A percentile compares a stretch with the other conserved stretches of the same genome.
phyloP scores from a whole-genome alignment of 1,140 invertebrate genomes.

The Leptinotarsa lineolata region DNA sequence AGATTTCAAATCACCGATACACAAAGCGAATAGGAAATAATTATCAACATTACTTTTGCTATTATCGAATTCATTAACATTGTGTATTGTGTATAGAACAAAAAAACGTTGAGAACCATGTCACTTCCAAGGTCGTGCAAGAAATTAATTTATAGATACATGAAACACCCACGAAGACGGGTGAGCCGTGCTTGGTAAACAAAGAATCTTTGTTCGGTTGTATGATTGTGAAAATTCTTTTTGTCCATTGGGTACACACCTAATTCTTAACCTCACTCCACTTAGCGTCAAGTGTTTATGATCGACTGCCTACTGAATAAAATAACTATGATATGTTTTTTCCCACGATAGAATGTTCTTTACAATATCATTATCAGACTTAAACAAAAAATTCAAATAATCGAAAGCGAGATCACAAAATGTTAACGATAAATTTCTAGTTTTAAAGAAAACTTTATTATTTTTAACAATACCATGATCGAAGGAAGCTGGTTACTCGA shows the following conservation, averaged over 20 bases:
- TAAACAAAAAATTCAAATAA: too few relatives aligned
- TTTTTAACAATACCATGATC: too few relatives aligned
- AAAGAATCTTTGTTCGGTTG: neutral
- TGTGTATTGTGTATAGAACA: neutral
- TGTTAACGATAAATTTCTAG: too few relatives aligned
- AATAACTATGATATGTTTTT: neutral
- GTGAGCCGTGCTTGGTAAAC: neutral
- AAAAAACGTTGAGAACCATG: neutral
- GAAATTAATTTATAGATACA: constrained; percentile 1
- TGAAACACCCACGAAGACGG: neutral
- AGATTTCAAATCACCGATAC: neutral
- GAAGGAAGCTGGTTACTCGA: too few relatives aligned
- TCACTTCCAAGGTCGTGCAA: neutral
- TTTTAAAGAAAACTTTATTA: too few relatives aligned
- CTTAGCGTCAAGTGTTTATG: neutral
- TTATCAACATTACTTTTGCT: neutral
- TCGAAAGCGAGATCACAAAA: too few relatives aligned
- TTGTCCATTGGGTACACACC: constrained; percentile 1
- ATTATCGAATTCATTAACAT: neutral
- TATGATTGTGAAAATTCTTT: neutral
- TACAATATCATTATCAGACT: too few relatives aligned
- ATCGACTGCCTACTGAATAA: neutral
- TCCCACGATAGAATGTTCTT: too few relatives aligned
- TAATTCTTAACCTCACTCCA: neutral
- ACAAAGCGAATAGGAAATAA: neutral